These are phyloP conservation scores for Napeogenes inachia DNA, from an alignment of 2,888 invertebrate genomes.

Conservation along the genomic window DNA sequence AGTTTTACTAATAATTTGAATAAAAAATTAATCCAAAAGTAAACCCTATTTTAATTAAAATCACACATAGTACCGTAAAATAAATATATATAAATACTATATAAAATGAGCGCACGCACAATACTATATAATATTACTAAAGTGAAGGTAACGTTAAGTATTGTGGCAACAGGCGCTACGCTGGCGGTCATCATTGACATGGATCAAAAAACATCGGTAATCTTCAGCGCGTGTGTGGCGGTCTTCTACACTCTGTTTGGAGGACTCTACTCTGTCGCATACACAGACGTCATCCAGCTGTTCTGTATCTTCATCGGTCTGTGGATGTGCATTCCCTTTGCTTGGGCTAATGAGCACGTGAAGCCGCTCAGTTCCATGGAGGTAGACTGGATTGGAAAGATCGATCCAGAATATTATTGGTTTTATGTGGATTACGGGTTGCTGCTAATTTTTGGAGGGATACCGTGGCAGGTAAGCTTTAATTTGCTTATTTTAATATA, in stretches of 20 bases:
- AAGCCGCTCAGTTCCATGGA: conserved; percentile 88
- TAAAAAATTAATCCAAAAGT: no score
- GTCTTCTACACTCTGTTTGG: conserved; percentile 98
- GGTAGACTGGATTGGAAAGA: conserved; percentile 92
- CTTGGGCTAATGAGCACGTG: conserved; percentile 92
- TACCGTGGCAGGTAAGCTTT: conserved; percentile 92
- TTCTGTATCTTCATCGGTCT: conserved; percentile 98
- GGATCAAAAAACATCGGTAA: conserved; percentile 94
- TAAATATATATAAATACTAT: no score
- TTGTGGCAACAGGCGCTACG: conserved; percentile 86
- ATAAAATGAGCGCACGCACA: no score
- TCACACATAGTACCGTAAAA: no score
- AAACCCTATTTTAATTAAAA: no score
- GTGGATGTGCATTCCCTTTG: conserved; percentile 99
- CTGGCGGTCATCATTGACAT: conserved; percentile 97
- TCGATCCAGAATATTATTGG: conserved; percentile 85
- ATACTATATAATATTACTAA: no score
- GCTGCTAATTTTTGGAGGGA: conserved; percentile 94
- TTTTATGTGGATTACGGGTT: conserved; percentile 93
- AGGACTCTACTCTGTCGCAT: conserved; percentile 98
- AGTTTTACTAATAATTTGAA: no score
- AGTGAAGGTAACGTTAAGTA: no score
- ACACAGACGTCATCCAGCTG: conserved; percentile 98
- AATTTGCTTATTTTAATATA: not conserved
- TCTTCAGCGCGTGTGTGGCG: conserved; percentile 96